Evolutionary conservation across 1,140 invertebrate genomes (phyloP).

Genomic region (Gonioctena quinquepunctata): DNA sequence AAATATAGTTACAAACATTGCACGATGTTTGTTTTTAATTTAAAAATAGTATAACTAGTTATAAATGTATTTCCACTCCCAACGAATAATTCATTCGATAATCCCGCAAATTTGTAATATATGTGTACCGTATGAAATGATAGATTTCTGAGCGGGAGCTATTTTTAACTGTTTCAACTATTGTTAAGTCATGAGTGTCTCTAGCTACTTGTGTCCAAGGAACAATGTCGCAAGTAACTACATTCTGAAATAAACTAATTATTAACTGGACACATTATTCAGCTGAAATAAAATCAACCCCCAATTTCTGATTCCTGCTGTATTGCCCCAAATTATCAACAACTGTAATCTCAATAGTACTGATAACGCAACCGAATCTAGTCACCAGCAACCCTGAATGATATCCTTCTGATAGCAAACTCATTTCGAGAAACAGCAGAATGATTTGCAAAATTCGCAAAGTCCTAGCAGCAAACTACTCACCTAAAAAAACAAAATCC

Average conservation of each 20-base stretch:
- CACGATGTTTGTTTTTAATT: slow-evolving; percentile 40
- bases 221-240: slow-evolving; percentile 19
- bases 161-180: not conserved
- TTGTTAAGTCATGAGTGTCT: not conserved
- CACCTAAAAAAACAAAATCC: no score
- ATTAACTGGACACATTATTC: not conserved
- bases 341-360: not conserved
- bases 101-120: no score
- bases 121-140: not conserved
- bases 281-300: no score
- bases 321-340: no score
- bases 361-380: not conserved
- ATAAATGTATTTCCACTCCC: not conserved
- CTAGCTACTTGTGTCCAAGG: slow-evolving; percentile 13
- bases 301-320: no score
- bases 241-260: not conserved
- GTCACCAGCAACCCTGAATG: not conserved
- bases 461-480: no score
- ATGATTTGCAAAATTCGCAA: no score
- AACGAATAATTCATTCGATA: not conserved
- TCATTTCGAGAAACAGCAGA: no score
- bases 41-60: slow-evolving; percentile 39
- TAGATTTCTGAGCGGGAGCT: not conserved
- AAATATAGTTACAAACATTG: slow-evolving; percentile 49
- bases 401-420: not conserved